Conservation (phyloP, 2,797 vertebrate species). For the Selene dorsalis region DNA sequence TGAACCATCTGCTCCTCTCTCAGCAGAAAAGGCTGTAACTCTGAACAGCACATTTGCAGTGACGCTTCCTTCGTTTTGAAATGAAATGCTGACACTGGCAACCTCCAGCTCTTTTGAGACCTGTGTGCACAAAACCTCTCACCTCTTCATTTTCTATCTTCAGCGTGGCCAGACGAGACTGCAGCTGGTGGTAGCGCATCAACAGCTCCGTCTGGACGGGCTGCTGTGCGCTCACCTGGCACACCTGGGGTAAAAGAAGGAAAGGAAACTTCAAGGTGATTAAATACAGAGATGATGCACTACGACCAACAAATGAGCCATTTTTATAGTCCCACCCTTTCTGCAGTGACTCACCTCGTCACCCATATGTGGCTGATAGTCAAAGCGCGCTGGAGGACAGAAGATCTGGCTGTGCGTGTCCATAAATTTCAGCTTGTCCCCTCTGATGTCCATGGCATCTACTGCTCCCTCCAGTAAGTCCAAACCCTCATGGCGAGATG, state of each 20-base stretch:
- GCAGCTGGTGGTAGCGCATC: conserved; percentile 98
- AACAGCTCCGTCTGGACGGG: conserved; percentile 96
- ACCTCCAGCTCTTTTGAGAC: background rate
- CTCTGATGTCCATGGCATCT: conserved; percentile 93
- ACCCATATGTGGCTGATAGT: conserved; percentile 99
- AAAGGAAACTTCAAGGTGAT: conserved; percentile 17
- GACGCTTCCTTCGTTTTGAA: conserved; percentile 14
- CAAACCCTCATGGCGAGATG: conserved; percentile 95
- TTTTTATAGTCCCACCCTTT: background rate
- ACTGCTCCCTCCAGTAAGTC: conserved; percentile 94
- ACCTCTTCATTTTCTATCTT: conserved; percentile 99
- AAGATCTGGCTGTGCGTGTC: conserved; percentile 97
- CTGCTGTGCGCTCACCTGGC: conserved; percentile 97
- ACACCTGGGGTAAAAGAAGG: conserved; percentile 86
- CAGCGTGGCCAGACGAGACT: conserved; percentile 95
- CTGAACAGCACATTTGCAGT: background rate
- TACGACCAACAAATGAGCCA: background rate
- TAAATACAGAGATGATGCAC: background rate
- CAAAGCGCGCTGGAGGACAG: conserved; percentile 96
- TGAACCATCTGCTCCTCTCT: background rate
- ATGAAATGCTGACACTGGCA: conserved; percentile 27
- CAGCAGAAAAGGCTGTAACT: conserved; percentile 6
- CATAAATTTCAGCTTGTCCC: conserved; percentile 97
- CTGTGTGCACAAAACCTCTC: conserved; percentile 56
- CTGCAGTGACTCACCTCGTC: conserved; percentile 88